A percentile compares a stretch with the other conserved stretches of the same genome.
These are phyloP conservation scores for Drosophila ananassae DNA, from an alignment of 1,140 invertebrate genomes.

Conservation along the genomic window DNA sequence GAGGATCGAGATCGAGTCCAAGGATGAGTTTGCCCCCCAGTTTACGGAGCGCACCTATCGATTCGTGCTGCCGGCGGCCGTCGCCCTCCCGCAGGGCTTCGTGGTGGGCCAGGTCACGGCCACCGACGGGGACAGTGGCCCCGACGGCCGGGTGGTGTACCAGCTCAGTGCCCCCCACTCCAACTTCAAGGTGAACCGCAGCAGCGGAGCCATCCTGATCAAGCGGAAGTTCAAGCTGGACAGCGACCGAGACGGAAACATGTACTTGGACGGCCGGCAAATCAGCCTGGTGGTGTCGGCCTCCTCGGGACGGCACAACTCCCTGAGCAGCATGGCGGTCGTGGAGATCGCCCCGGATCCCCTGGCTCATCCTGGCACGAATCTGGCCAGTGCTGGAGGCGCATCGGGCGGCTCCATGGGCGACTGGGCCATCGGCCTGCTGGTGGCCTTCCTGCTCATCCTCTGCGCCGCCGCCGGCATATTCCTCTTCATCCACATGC, in stretches of 20 bases:
- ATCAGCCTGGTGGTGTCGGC: slow-evolving; percentile 93
- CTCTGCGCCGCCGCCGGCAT: slow-evolving; percentile 92
- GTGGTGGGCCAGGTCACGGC: slow-evolving; percentile 94
- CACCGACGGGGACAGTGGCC: slow-evolving; percentile 94
- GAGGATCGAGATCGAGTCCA: slow-evolving; percentile 93
- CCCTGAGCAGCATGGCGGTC: slow-evolving; percentile 92
- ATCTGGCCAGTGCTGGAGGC: slow-evolving; percentile 84
- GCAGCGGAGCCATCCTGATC: slow-evolving; percentile 93
- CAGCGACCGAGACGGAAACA: slow-evolving; percentile 83
- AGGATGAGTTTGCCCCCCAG: slow-evolving; percentile 96
- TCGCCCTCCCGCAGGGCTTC: slow-evolving; percentile 88
- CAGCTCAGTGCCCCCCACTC: slow-evolving; percentile 92
- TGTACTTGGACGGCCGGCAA: slow-evolving; percentile 86
- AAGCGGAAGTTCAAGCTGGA: slow-evolving; percentile 91
- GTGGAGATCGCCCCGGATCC: slow-evolving; percentile 93
- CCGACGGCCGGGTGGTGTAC: slow-evolving; percentile 96
- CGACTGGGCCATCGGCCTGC: slow-evolving; percentile 93
- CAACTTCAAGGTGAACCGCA: slow-evolving; percentile 96
- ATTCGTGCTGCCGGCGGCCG: slow-evolving; percentile 90
- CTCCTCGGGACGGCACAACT: slow-evolving; percentile 93
- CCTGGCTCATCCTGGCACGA: slow-evolving; percentile 86
- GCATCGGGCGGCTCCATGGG: slow-evolving; percentile 87
- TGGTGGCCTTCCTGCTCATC: slow-evolving; percentile 92
- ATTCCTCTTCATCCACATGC: slow-evolving; percentile 93
- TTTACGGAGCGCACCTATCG: slow-evolving; percentile 95